Conservation (phyloP, 92 coral and sea anemone genomes). For the Scolanthus callimorphus region DNA sequence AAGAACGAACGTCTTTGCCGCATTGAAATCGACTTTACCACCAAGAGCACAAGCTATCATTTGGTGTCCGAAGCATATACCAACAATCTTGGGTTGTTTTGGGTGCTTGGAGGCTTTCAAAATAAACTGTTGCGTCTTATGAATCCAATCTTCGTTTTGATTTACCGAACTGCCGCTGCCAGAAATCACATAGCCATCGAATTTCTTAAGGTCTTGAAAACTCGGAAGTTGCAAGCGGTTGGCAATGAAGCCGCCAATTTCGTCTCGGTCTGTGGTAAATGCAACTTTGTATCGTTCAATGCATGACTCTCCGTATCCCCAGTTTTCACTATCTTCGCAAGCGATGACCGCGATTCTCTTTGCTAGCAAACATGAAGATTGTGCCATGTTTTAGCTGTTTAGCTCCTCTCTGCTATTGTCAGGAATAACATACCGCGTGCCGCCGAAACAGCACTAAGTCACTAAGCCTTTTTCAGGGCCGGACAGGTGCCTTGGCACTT, state of each 20-base stretch:
- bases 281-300: conserved; percentile 37
- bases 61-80: conserved; percentile 59
- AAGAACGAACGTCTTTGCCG: conserved; percentile 34
- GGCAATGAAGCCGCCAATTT: conserved; percentile 48
- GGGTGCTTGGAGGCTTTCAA: conserved; percentile 21
- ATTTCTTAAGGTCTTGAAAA: conserved; percentile 43
- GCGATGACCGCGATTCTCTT: conserved; percentile 37
- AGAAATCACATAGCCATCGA: conserved; percentile 46
- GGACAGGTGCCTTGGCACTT: too few species aligned
- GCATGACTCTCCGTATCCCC: conserved; percentile 50
- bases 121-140: conserved; percentile 39
- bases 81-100: conserved; percentile 39
- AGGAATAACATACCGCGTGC: too few species aligned
- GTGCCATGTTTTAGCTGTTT: too few species aligned
- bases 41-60: conserved; percentile 44
- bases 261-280: conserved; percentile 17
- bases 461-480: too few species aligned
- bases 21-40: conserved; percentile 39
- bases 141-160: conserved; percentile 47
- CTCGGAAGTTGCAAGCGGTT: conserved; percentile 33
- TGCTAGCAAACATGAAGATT: too few species aligned
- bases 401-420: too few species aligned
- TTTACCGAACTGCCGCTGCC: conserved; percentile 60
- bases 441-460: too few species aligned
- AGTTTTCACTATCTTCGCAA: conserved; percentile 60